A percentile compares a stretch with the other conserved stretches of the same genome.
phyloP scores from a whole-genome alignment of 2,888 invertebrate genomes.

The Macropis europaea region DNA sequence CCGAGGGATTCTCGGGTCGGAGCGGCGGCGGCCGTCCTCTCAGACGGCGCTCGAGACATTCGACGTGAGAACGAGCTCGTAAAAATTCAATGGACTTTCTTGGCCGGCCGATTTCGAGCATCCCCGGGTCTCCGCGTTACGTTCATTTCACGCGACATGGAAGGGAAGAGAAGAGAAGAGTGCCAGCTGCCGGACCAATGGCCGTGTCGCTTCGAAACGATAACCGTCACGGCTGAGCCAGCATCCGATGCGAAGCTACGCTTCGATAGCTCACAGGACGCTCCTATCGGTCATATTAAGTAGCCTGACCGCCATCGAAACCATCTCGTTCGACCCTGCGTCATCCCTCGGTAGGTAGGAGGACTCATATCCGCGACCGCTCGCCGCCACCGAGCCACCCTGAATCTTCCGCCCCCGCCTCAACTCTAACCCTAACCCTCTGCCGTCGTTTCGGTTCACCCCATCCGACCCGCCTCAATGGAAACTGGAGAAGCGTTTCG shows the following conservation, averaged over 20 bases:
- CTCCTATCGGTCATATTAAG: slow-evolving; percentile 74
- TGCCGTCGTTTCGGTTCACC: not conserved
- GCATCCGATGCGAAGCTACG: slow-evolving; percentile 51
- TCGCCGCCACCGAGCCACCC: slow-evolving; percentile 42
- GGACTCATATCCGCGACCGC: slow-evolving; percentile 54
- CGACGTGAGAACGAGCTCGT: slow-evolving; percentile 48
- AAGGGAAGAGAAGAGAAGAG: not conserved
- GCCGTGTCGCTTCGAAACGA: slow-evolving; percentile 46
- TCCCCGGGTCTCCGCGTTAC: slow-evolving; percentile 17
- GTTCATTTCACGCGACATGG: slow-evolving; percentile 36
- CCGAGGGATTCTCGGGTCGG: not conserved
- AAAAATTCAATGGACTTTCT: slow-evolving; percentile 46
- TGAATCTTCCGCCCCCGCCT: slow-evolving; percentile 53
- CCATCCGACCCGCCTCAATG: slow-evolving; percentile 14
- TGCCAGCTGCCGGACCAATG: slow-evolving; percentile 16
- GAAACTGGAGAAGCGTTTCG: slow-evolving; percentile 39
- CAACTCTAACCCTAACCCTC: too few relatives aligned
- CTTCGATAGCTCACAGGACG: slow-evolving; percentile 68
- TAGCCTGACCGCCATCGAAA: slow-evolving; percentile 64
- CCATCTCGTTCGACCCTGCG: slow-evolving; percentile 20
- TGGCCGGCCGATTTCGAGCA: slow-evolving; percentile 4
- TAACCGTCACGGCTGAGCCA: slow-evolving; percentile 66
- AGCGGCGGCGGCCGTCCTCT: not conserved
- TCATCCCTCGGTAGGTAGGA: slow-evolving; percentile 51
- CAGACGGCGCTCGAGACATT: slow-evolving; percentile 5